These are phyloP conservation scores for Corythoichthys haematopterus DNA, from an alignment of 2,113 vertebrate species.

Conservation along the genomic window DNA sequence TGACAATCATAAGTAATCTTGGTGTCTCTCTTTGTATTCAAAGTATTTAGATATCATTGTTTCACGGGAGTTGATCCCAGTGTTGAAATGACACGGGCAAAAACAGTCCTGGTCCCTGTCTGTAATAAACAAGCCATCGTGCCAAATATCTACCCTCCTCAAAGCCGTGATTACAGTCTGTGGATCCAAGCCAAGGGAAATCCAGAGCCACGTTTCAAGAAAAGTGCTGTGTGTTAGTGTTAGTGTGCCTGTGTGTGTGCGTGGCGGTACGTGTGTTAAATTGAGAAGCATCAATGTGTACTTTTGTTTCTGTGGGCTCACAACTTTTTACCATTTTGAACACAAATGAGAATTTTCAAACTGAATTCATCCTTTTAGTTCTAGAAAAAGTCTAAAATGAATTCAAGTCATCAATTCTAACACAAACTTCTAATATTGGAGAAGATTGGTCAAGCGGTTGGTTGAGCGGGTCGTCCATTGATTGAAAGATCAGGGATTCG, in stretches of 20 bases:
- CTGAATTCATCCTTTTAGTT: not conserved
- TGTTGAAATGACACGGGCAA: conserved; percentile 22
- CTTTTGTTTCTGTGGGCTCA: not conserved
- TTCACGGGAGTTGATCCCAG: conserved; percentile 28
- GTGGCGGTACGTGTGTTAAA: too few relatives aligned
- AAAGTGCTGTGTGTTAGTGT: conserved; percentile 6
- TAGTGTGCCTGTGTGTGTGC: too few relatives aligned
- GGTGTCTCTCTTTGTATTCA: not conserved
- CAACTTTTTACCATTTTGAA: not conserved
- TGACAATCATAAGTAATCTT: not conserved
- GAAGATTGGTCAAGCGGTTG: too few relatives aligned
- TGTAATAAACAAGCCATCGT: conserved; percentile 52
- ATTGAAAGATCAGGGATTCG: too few relatives aligned
- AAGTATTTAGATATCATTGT: conserved; percentile 14
- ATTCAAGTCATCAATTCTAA: not conserved
- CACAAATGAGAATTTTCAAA: not conserved
- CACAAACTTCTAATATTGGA: not conserved
- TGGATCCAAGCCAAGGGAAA: conserved; percentile 25
- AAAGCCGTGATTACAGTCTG: conserved; percentile 19
- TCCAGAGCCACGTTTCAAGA: conserved; percentile 29
- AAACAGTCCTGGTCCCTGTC: conserved; percentile 5
- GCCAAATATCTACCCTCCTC: conserved; percentile 46
- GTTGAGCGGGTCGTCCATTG: too few relatives aligned
- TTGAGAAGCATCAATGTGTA: not conserved
- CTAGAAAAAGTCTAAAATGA: not conserved